Percentiles rank a stretch among this genome's conserved stretches.
phyloP scores from a whole-genome alignment of 1,140 invertebrate genomes.

The Magallana ariakensis region DNA sequence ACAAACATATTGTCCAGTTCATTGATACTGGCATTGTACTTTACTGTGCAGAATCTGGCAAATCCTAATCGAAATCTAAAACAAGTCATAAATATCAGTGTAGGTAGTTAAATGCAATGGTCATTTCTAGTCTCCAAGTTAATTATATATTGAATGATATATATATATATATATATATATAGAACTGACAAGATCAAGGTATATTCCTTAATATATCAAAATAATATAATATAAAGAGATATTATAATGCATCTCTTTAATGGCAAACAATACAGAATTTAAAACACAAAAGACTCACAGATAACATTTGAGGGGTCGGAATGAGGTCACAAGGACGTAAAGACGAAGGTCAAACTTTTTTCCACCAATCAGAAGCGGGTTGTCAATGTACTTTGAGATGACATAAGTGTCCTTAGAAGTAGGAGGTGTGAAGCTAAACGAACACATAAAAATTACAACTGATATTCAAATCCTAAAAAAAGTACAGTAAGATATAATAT shows the following conservation, averaged over 20 bases:
- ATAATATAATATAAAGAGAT: too few relatives aligned
- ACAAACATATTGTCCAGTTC: constrained; percentile 92
- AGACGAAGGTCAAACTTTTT: constrained; percentile 97
- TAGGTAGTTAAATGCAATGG: too few relatives aligned
- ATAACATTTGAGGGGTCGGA: constrained; percentile 88
- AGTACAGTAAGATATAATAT: neutral
- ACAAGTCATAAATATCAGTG: neutral
- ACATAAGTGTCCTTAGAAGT: constrained; percentile 80
- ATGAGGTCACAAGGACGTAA: constrained; percentile 96
- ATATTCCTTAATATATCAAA: neutral
- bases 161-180: too few relatives aligned
- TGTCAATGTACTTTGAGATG: constrained; percentile 94
- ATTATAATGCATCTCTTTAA: neutral
- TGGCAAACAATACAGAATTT: too few relatives aligned
- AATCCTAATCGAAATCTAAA: constrained; percentile 85
- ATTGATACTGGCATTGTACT: constrained; percentile 83
- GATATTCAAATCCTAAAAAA: neutral
- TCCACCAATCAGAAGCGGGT: constrained; percentile 95
- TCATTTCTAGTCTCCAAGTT: too few relatives aligned
- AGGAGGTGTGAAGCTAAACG: constrained; percentile 77
- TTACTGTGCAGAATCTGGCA: constrained; percentile 91
- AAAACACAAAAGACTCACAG: constrained; percentile 71
- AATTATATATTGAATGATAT: too few relatives aligned
- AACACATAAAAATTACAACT: neutral
- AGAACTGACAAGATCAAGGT: too few relatives aligned